A percentile compares a stretch with the other conserved stretches of the same genome.
phyloP scores from a whole-genome alignment of 2,113 vertebrate genomes.

The Gasterosteus nipponicus region DNA sequence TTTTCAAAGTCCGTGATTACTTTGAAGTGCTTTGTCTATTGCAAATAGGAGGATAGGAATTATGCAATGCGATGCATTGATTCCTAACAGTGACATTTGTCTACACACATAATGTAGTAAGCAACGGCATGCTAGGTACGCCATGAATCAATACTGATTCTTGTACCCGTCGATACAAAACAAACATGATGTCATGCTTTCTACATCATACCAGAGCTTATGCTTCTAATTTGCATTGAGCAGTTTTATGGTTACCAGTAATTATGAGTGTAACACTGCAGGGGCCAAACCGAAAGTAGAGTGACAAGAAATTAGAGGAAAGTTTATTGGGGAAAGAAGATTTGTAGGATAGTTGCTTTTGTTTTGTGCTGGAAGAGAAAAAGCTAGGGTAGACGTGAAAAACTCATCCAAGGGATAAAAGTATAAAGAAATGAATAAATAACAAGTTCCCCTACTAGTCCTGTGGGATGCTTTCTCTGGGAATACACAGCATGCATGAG shows the following conservation, averaged over 20 bases:
- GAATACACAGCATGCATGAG: slow-evolving; percentile 73
- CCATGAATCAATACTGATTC: background rate
- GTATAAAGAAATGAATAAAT: slow-evolving; percentile 18
- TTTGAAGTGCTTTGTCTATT: slow-evolving; percentile 49
- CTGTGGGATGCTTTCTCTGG: slow-evolving; percentile 50
- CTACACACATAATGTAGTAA: slow-evolving; percentile 49
- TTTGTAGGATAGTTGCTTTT: slow-evolving; percentile 76
- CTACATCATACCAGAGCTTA: background rate
- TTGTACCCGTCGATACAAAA: slow-evolving; percentile 6
- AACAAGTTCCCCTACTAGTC: slow-evolving; percentile 42
- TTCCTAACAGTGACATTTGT: slow-evolving; percentile 39
- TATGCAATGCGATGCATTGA: slow-evolving; percentile 48
- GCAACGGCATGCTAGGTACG: slow-evolving; percentile 50
- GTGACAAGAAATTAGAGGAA: slow-evolving; percentile 74
- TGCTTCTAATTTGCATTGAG: background rate
- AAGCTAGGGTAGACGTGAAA: slow-evolving; percentile 72
- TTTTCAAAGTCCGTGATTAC: slow-evolving; percentile 76
- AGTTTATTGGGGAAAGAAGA: slow-evolving; percentile 60
- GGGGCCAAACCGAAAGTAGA: slow-evolving; percentile 84
- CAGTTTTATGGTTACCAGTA: slow-evolving; percentile 83
- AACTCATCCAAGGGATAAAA: slow-evolving; percentile 64
- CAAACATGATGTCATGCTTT: slow-evolving; percentile 23
- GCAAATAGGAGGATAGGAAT: slow-evolving; percentile 38
- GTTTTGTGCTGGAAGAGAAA: slow-evolving; percentile 73
- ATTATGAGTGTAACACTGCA: slow-evolving; percentile 83